Base-by-base conservation (phyloP, 2,888 invertebrate genomes). In the Pammene aurita region DNA sequence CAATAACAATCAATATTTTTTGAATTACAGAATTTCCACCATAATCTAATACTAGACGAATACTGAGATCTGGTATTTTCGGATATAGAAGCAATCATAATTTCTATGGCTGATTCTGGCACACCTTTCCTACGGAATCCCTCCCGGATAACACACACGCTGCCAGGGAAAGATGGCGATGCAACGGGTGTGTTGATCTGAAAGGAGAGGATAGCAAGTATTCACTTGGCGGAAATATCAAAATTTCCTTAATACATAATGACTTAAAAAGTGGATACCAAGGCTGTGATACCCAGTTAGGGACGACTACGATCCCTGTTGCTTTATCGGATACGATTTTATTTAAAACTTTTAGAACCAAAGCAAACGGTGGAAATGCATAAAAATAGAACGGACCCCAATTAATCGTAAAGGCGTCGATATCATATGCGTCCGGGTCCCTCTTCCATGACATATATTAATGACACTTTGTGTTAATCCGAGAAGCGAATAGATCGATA, bases 211-310 rank as follows among this genome's bases (percentile, higher is more conserved):
- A 50, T 9, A 65, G 46, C 6, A 57, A n/a, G 10, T n/a, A 18
- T 57, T 65, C 41, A 50, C 55, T 34, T 9, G 65, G 65, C 10
- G 35, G 5, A 10, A 65, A 57, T 14, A 57, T 41, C n/a, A 57
- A 41, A n/a, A 18, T 26, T 38, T 57, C 65, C 0, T 34, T 48
- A 4, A 64, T 13, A 7, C 9, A 9, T 9, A 64, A 18, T 2
- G 55, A 46, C 38, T 38, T 64, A 11, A 16, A 64, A 11, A 64
- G 18, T 2, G 64, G 63, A 10, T 35, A 65, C 65, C 56, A 65
- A 0, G 65, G 56, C 7, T 65, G 56, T 0, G 56, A 65, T 13
- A 38, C 56, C 65, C 56, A 65, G 2, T 38, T 13, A 1, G 65
- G 65, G 0, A 65, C 56, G 0, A 65, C 18, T 5, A 65, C 38